Percentiles rank a stretch among this genome's conserved stretches.
Evolutionary conservation across 1,140 invertebrate genomes (phyloP).

Genomic region (Halictus rubicundus): DNA sequence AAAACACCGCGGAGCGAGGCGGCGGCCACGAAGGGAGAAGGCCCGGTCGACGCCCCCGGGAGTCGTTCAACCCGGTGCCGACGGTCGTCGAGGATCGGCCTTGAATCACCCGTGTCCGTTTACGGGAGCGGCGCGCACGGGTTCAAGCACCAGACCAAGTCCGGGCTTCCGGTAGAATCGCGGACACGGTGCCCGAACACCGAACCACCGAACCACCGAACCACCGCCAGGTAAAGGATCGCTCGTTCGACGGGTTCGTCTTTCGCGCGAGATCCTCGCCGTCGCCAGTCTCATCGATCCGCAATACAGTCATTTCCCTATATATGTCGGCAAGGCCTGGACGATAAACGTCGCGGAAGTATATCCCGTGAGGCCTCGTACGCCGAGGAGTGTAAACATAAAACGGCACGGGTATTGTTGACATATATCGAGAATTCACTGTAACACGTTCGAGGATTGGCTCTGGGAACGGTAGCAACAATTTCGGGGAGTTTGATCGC

Average conservation of each 20-base stretch:
- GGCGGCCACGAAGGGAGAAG: constrained; percentile 11
- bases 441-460: too few species aligned
- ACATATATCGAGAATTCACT: too few species aligned
- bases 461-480: too few species aligned
- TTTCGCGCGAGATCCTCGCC: too few species aligned
- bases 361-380: too few species aligned
- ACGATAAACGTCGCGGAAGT: too few species aligned
- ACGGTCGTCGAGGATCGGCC: constrained; percentile 71
- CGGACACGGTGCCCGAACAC: constrained; percentile 47
- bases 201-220: neutral
- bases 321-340: too few species aligned
- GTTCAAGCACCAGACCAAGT: constrained; percentile 67
- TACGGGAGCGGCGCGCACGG: constrained; percentile 60
- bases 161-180: constrained; percentile 68
- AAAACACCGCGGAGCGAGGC: constrained; percentile 33
- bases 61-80: constrained; percentile 65
- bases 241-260: neutral
- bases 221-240: constrained; percentile 41
- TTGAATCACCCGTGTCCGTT: constrained; percentile 74
- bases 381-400: too few species aligned
- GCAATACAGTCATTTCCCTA: too few species aligned
- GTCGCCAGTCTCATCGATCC: too few species aligned
- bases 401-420: too few species aligned
- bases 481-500: too few species aligned
- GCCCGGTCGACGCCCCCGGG: constrained; percentile 66